Conservation (phyloP, 1,140 invertebrate genomes). For the Drosophila obscura region DNA sequence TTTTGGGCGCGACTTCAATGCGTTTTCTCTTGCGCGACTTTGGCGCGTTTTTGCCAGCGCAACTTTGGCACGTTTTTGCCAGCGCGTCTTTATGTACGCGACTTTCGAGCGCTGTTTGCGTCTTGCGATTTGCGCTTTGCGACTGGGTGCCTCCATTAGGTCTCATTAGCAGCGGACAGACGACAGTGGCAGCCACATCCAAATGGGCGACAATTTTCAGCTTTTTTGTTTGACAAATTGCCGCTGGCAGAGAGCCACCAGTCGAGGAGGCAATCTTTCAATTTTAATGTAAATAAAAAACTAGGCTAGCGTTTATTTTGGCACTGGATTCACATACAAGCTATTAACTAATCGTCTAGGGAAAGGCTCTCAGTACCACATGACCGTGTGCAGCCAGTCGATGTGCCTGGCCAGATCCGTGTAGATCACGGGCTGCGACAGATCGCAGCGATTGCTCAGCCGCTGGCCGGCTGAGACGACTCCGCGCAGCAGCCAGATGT, state of each 20-base stretch:
- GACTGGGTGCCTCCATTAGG: conserved; percentile 28
- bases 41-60: conserved; percentile 19
- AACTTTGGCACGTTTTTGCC: neutral
- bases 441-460: conserved; percentile 52
- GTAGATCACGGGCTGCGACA: conserved; percentile 77
- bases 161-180: conserved; percentile 27
- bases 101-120: conserved; percentile 18
- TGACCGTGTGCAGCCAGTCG: conserved; percentile 58
- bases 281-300: conserved; percentile 40
- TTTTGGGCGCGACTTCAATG: conserved; percentile 22
- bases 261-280: conserved; percentile 49
- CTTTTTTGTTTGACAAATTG: conserved; percentile 65
- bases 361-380: conserved; percentile 34
- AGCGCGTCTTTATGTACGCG: conserved; percentile 18
- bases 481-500: conserved; percentile 71
- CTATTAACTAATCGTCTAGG: conserved; percentile 2
- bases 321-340: conserved; percentile 32
- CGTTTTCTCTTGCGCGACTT: conserved; percentile 19
- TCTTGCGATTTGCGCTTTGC: conserved; percentile 15
- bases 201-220: conserved; percentile 66
- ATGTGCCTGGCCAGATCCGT: conserved; percentile 72
- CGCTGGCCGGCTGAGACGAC: conserved; percentile 61
- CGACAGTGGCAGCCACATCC: conserved; percentile 50
- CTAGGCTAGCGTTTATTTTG: conserved; percentile 62
- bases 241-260: conserved; percentile 18